Evolutionary conservation across 2,113 vertebrate species (phyloP).

Genomic region (Hemibagrus wyckioides): DNA sequence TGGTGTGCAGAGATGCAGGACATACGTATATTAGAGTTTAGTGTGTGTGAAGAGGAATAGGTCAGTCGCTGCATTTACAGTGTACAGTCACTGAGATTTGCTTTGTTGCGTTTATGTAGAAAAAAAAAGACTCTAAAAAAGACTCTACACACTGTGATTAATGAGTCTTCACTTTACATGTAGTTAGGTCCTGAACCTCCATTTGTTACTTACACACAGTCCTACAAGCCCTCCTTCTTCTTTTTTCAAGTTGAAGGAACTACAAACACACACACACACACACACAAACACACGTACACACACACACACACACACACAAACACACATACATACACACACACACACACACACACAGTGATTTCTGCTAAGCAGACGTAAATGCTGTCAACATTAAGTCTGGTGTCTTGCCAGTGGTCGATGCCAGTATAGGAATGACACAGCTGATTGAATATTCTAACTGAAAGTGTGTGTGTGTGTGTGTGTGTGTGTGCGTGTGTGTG

Average conservation of each 20-base stretch:
- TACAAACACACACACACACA: conserved; percentile 21
- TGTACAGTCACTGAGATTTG: neutral
- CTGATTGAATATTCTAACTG: conserved; percentile 38
- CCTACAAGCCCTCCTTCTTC: neutral
- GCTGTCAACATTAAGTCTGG: neutral
- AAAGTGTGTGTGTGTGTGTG: conserved; percentile 15
- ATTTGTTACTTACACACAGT: conserved; percentile 9
- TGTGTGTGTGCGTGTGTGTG: conserved; percentile 18
- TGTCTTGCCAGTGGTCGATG: conserved; percentile 39
- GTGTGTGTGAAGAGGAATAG: conserved; percentile 27
- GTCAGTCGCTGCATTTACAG: neutral
- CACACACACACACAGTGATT: conserved; percentile 3
- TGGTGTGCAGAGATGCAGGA: conserved; percentile 12
- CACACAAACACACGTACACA: conserved; percentile 15
- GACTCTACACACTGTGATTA: conserved; percentile 15
- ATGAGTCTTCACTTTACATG: conserved; percentile 31
- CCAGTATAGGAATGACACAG: conserved; percentile 31
- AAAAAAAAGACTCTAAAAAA: neutral
- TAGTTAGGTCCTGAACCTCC: neutral
- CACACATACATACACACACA: conserved; percentile 1
- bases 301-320: conserved; percentile 20
- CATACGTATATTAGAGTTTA: conserved; percentile 14
- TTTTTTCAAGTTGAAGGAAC: neutral
- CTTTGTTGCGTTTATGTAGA: neutral
- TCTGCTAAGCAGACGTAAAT: conserved; percentile 13